Percentiles rank a stretch among this genome's conserved stretches.
Evolutionary conservation across 1,140 invertebrate genomes (phyloP).

Genomic region (Sminthurides bifidus): DNA sequence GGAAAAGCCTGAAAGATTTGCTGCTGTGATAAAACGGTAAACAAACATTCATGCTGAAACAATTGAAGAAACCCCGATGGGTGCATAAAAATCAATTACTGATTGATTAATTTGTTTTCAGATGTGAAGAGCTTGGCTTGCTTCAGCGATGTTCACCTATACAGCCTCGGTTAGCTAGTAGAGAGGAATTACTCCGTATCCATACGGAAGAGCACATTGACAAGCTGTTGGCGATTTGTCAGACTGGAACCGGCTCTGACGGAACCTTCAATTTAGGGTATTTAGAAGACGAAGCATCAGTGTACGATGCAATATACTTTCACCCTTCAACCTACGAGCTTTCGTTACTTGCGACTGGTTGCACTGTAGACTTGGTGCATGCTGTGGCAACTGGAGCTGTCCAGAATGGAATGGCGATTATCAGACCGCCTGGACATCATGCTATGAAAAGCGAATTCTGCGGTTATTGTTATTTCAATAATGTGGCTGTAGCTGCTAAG

Average conservation of each 20-base stretch:
- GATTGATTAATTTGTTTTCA: constrained; percentile 32
- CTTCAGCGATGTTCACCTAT: constrained; percentile 53
- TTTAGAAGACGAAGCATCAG: constrained; percentile 47
- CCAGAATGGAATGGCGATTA: constrained; percentile 73
- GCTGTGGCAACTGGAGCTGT: constrained; percentile 53
- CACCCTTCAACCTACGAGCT: constrained; percentile 68
- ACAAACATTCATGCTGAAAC: neutral
- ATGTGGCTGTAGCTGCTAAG: constrained; percentile 82
- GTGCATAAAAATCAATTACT: neutral
- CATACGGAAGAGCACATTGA: constrained; percentile 54
- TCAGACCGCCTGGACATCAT: constrained; percentile 77
- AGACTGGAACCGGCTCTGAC: constrained; percentile 38
- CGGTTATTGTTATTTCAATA: constrained; percentile 96
- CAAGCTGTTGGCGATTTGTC: constrained; percentile 50
- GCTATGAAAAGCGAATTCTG: constrained; percentile 77
- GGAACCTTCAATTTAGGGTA: constrained; percentile 37
- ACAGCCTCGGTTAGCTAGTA: constrained; percentile 48
- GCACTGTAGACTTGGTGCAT: constrained; percentile 66
- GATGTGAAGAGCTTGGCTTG: constrained; percentile 59
- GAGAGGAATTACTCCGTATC: constrained; percentile 54
- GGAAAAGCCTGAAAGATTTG: constrained; percentile 41
- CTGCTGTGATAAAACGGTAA: constrained; percentile 18
- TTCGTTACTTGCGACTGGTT: constrained; percentile 62
- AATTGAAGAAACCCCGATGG: neutral
- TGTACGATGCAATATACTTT: constrained; percentile 75